phyloP scores from a whole-genome alignment of 1,140 invertebrate species.

The Trichonephila clavipes region DNA sequence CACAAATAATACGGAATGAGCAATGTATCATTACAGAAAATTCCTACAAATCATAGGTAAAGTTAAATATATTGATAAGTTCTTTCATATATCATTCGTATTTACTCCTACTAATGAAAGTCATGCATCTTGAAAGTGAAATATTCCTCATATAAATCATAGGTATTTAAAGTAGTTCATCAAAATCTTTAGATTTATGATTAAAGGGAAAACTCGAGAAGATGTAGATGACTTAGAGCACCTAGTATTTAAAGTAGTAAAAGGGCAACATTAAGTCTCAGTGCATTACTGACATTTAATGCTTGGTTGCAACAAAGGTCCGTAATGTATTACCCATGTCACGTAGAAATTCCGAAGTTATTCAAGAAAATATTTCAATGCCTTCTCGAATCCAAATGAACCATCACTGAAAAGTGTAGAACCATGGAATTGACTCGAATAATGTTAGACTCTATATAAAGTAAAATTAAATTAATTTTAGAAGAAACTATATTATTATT shows the following conservation, averaged over 20 bases:
- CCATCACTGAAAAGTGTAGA: too few species aligned
- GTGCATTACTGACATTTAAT: neutral
- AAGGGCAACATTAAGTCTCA: neutral
- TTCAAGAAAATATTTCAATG: neutral
- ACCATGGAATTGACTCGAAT: too few species aligned
- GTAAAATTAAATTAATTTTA: too few species aligned
- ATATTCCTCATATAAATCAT: neutral
- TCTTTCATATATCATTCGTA: too few species aligned
- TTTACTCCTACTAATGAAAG: neutral
- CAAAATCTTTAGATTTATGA: neutral
- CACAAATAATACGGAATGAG: too few species aligned
- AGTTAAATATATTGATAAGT: too few species aligned
- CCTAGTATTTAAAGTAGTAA: neutral
- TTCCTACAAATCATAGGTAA: too few species aligned
- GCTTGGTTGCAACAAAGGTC: neutral
- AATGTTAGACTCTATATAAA: too few species aligned
- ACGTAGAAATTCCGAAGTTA: neutral
- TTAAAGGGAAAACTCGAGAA: neutral
- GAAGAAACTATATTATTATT: too few species aligned
- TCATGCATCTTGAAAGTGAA: neutral
- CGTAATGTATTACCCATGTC: neutral
- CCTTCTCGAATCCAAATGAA: too few species aligned
- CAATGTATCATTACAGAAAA: too few species aligned
- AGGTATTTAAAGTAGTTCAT: neutral
- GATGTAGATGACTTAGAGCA: neutral